Base-by-base conservation (phyloP, 2,113 vertebrate genomes). In the Nestor notabilis region DNA sequence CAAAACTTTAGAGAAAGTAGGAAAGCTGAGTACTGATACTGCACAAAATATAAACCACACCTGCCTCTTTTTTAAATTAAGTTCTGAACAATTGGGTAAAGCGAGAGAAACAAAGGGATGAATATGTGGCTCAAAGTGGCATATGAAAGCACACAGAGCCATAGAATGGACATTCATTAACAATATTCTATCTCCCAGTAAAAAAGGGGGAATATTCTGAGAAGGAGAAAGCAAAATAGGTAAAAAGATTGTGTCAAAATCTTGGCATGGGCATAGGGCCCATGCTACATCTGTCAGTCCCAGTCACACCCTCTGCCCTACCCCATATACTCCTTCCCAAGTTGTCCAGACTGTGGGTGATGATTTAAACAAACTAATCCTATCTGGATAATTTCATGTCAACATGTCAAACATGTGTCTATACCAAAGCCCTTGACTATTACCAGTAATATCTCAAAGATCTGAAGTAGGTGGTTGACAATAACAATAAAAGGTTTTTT, bases 401-500 rank as follows among this genome's bases (percentile, higher is more conserved):
- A 81, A 63, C 44, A 27, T 6, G 29, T 61, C 69, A 69, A 72
- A 80, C 47, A 89, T 4, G 1, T 93, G 90, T 86, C 53, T 58
- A 10, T 18, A 50, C 43, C 60, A 47, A 78, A 4, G 2, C 17
- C 25, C 21, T 25, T 24, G 55, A 68, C 74, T 55, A 43, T n/a
- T 61, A 35, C n/a, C 65, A 71, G 33, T 53, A 78, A 95, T 84
- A 84, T 58, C 61, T 61, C 80, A 53, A 71, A 89, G 39, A 61
- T 56, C 76, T 56, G 68, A 74, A 90, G 86, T 88, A 97, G 95
- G 90, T 92, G 80, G 89, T 27, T 91, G 83, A 78, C 92, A 95
- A 82, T 68, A 93, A 89, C 44, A 93, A 53, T 16, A 78, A 74
- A 69, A 89, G 35, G 16, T 28, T 1, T 24, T 46, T 77, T 85